These are phyloP conservation scores for Spisula solida DNA, from an alignment of 2,888 invertebrate genomes.

Conservation along the genomic window DNA sequence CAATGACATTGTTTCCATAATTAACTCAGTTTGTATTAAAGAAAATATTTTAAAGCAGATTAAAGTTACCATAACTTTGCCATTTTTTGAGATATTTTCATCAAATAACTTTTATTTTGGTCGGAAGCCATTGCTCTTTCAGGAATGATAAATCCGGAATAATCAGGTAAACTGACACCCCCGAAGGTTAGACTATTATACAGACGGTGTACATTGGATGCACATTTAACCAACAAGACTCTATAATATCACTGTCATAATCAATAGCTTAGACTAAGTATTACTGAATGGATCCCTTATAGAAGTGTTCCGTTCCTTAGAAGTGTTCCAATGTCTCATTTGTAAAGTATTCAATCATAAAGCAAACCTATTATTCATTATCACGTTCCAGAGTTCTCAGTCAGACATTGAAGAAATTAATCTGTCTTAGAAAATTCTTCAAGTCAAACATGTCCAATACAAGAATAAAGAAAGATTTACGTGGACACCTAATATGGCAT, in stretches of 20 bases:
- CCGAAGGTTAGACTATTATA: too few species aligned
- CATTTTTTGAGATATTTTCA: too few species aligned
- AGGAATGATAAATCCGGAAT: too few species aligned
- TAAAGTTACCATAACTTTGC: too few species aligned
- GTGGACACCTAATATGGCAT: background rate
- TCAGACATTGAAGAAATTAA: background rate
- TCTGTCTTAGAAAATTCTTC: slow-evolving; percentile 4
- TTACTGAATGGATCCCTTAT: background rate
- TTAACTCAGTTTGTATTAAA: too few species aligned
- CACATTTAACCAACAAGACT: background rate
- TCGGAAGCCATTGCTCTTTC: too few species aligned
- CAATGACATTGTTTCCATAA: too few species aligned
- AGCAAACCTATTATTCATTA: background rate
- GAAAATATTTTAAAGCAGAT: too few species aligned
- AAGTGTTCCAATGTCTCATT: background rate
- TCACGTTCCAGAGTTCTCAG: background rate
- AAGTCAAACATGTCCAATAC: background rate
- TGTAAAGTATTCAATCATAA: slow-evolving; percentile 5
- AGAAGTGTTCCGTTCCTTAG: background rate
- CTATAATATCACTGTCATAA: background rate
- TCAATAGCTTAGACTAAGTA: background rate
- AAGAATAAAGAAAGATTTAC: slow-evolving; percentile 20
- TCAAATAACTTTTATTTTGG: too few species aligned
- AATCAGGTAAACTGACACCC: too few species aligned
- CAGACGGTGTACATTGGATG: too few species aligned